These are phyloP conservation scores for Polymixis flavicincta DNA, from an alignment of 2,888 invertebrate genomes.

Conservation along the genomic window DNA sequence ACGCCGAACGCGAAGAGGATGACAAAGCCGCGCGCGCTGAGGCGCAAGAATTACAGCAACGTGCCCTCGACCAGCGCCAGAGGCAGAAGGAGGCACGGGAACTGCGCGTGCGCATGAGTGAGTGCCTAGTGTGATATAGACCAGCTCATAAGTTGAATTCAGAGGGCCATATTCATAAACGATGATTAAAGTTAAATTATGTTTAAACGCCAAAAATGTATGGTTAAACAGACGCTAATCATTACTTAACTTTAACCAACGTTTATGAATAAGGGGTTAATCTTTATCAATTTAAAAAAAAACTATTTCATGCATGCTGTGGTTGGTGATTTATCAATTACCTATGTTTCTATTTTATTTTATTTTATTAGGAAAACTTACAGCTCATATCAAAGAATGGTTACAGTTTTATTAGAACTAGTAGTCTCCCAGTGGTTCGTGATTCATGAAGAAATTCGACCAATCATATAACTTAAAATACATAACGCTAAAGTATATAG, in stretches of 20 bases:
- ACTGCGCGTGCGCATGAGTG: slow-evolving; percentile 70
- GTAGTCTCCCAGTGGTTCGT: no score
- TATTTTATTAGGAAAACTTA: background rate
- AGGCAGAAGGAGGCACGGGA: slow-evolving; percentile 75
- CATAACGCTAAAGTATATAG: background rate
- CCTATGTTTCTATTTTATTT: background rate
- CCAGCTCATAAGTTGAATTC: no score
- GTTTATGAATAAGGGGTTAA: no score
- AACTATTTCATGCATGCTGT: background rate
- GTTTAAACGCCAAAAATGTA: no score
- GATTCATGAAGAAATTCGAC: no score
- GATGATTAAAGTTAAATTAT: no score
- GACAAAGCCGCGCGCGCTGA: slow-evolving; percentile 68
- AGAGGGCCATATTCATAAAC: no score
- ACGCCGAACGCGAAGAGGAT: slow-evolving; percentile 75
- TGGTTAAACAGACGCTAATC: no score
- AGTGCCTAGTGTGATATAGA: background rate
- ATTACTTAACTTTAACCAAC: no score
- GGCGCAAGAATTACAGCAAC: slow-evolving; percentile 67
- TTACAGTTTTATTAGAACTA: no score
- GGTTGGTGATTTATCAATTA: background rate
- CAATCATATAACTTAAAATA: no score
- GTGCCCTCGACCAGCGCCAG: slow-evolving; percentile 89
- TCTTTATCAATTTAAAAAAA: background rate
- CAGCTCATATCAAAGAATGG: no score